Conservation (phyloP, 1,140 invertebrate species). For the Brachionus rubens region DNA sequence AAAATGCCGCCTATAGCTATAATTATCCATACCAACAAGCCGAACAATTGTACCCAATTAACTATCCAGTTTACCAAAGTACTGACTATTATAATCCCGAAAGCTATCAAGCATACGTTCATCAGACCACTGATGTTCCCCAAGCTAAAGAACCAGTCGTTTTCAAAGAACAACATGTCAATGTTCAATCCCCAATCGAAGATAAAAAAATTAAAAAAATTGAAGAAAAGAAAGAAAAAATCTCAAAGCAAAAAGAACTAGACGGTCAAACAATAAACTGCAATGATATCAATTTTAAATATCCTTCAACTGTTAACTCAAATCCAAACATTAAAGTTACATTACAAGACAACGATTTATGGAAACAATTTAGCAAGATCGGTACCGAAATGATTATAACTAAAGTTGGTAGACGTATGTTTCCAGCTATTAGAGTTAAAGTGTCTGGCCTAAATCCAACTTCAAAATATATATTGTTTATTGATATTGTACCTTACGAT, state of each 20-base stretch:
- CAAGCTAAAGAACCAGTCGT: background rate
- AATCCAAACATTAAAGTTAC: slow-evolving; percentile 35
- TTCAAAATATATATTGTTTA: slow-evolving; percentile 31
- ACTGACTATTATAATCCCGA: background rate
- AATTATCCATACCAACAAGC: slow-evolving; percentile 6
- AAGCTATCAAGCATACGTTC: background rate
- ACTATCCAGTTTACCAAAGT: background rate
- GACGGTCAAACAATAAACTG: slow-evolving; percentile 21
- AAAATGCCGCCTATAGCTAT: background rate
- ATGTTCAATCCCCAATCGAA: background rate
- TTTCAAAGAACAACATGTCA: background rate
- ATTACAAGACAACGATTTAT: slow-evolving; percentile 70
- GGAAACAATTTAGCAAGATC: slow-evolving; percentile 94
- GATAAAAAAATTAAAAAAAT: background rate
- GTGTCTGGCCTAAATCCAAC: background rate
- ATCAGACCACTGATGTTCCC: background rate
- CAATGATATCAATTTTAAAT: slow-evolving; percentile 35
- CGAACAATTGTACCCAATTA: too few relatives aligned
- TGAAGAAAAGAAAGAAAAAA: slow-evolving; percentile 8
- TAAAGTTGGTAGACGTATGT: slow-evolving; percentile 62
- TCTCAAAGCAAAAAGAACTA: background rate
- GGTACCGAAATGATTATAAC: slow-evolving; percentile 99
- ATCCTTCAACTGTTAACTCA: background rate
- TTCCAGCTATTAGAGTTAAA: slow-evolving; percentile 8
- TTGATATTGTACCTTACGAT: slow-evolving; percentile 41